Percentiles rank a stretch among this genome's conserved stretches.
phyloP scores from a whole-genome alignment of 1,140 invertebrate species.

The Amyelois transitella region DNA sequence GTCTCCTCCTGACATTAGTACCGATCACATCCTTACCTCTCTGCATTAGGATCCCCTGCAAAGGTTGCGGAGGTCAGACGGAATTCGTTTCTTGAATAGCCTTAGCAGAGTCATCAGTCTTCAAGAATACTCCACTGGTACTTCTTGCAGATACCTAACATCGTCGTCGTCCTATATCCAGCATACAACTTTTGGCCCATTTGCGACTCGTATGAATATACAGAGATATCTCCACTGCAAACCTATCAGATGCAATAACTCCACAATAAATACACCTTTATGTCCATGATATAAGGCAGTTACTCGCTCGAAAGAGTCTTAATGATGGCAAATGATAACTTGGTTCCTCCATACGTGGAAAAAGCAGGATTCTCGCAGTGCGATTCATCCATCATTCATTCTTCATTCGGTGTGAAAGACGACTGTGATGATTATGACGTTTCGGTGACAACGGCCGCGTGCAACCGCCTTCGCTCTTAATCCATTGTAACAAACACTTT shows the following conservation, averaged over 20 bases:
- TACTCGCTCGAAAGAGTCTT: slow-evolving; percentile 8
- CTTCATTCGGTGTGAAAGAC: slow-evolving; percentile 60
- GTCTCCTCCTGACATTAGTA: no score
- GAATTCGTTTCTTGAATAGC: no score
- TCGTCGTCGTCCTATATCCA: slow-evolving; percentile 43
- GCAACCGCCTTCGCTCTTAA: slow-evolving; percentile 26
- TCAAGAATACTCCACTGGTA: no score
- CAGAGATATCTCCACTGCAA: slow-evolving; percentile 43
- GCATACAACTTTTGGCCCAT: slow-evolving; percentile 61
- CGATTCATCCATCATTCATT: slow-evolving; percentile 69
- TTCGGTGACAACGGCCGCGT: slow-evolving; percentile 35
- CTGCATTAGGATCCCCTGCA: no score
- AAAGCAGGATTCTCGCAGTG: slow-evolving; percentile 48
- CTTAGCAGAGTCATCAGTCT: no score
- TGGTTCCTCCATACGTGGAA: slow-evolving; percentile 36
- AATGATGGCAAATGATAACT: slow-evolving; percentile 10
- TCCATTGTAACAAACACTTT: slow-evolving; percentile 31
- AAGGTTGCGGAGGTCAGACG: no score
- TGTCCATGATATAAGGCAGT: slow-evolving; percentile 16
- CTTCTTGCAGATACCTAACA: slow-evolving; percentile 11
- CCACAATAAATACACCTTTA: neutral
- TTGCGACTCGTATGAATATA: slow-evolving; percentile 52
- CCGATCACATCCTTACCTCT: no score
- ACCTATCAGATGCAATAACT: slow-evolving; percentile 3
- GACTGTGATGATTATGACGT: slow-evolving; percentile 60